Evolutionary conservation across 2,113 vertebrate genomes (phyloP).

Genomic region (Potamarius usumacintae): DNA sequence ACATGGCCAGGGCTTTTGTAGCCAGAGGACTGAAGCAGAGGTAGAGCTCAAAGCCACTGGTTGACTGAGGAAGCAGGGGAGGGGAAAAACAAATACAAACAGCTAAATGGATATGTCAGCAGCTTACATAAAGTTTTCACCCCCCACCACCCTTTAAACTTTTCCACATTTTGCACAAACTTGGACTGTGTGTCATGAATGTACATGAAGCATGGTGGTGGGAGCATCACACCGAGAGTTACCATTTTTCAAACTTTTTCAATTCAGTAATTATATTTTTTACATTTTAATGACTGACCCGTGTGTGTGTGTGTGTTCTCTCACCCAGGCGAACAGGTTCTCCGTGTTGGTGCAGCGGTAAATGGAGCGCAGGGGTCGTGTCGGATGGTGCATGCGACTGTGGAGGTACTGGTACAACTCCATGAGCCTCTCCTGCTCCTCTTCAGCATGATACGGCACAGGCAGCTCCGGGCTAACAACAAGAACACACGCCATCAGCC

Average conservation of each 20-base stretch:
- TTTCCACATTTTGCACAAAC: background rate
- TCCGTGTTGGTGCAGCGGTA: slow-evolving; percentile 87
- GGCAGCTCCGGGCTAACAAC: slow-evolving; percentile 86
- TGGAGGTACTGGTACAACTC: slow-evolving; percentile 92
- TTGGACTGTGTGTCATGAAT: background rate
- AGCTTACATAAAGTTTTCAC: background rate
- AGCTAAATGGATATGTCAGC: background rate
- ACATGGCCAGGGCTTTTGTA: slow-evolving; percentile 85
- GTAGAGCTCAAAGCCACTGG: slow-evolving; percentile 95
- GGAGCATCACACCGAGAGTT: background rate
- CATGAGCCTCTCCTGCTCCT: slow-evolving; percentile 87
- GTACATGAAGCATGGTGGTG: background rate
- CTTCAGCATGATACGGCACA: slow-evolving; percentile 79
- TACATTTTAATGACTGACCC: background rate
- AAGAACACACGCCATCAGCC: background rate
- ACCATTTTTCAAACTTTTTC: background rate
- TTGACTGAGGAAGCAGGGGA: slow-evolving; percentile 75
- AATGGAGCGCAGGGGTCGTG: slow-evolving; percentile 85
- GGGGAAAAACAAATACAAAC: background rate
- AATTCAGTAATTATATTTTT: background rate
- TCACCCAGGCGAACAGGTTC: slow-evolving; percentile 93
- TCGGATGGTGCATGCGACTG: slow-evolving; percentile 89
- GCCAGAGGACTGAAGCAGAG: slow-evolving; percentile 93
- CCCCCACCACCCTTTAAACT: too few species aligned
- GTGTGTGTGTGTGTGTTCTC: slow-evolving; percentile 34